phyloP scores from a whole-genome alignment of 2,888 invertebrate species.

The Orchesellides sinensis region DNA sequence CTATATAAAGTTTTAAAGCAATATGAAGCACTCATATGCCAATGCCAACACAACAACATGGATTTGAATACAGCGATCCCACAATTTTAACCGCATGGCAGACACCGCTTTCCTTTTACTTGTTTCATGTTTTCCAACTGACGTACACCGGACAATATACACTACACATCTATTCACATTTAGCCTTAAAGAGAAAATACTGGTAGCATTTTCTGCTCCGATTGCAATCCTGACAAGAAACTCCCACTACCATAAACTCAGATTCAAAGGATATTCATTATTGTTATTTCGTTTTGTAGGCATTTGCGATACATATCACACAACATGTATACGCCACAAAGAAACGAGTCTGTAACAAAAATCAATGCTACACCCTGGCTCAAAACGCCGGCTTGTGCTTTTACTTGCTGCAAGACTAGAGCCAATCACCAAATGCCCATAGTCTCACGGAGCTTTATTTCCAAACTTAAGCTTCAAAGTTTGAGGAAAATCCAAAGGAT shows the following conservation, averaged over 20 bases:
- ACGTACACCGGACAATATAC: not conserved
- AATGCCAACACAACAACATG: too few species aligned
- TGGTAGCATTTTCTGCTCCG: conserved; percentile 6
- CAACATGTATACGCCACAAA: conserved; percentile 4
- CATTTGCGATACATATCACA: conserved; percentile 3
- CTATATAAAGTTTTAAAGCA: too few species aligned
- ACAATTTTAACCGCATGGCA: too few species aligned
- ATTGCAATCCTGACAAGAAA: conserved; percentile 10
- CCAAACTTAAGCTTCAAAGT: conserved; percentile 66
- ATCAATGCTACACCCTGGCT: too few species aligned
- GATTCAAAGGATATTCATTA: conserved; percentile 34
- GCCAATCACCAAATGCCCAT: conserved; percentile 72
- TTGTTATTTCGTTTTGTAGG: conserved; percentile 10
- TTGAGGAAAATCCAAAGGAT: conserved; percentile 70
- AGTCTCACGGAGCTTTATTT: conserved; percentile 71
- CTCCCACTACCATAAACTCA: conserved; percentile 19
- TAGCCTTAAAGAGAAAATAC: not conserved
- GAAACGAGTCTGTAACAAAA: conserved; percentile 14
- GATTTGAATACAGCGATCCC: too few species aligned
- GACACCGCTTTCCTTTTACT: too few species aligned
- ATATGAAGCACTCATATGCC: too few species aligned
- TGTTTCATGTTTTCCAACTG: too few species aligned
- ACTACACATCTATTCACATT: not conserved
- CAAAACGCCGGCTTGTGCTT: conserved; percentile 15
- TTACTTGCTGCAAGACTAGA: conserved; percentile 12